Base-by-base conservation (phyloP, 2,797 vertebrate genomes). In the Rhinichthys osculus region DNA sequence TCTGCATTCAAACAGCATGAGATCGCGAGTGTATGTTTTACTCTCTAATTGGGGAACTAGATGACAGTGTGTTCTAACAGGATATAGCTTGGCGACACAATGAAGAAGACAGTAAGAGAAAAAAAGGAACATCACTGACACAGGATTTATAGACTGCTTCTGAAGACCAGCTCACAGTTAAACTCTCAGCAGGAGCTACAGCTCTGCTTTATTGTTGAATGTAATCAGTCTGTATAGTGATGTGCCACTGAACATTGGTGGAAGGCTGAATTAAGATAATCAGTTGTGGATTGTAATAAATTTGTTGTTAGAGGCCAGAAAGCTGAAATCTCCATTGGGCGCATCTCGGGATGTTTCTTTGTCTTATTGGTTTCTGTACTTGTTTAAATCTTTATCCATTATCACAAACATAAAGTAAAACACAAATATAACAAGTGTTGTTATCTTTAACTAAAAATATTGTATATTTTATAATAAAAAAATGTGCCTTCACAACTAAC, bases 31-130 rank as follows among this genome's bases (percentile, higher is more conserved):
- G 90, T 86, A 89, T 90, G 21, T 92, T 89, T 93, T 92, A 94
- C 92, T 93, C 89, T 85, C 92, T 93, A 93, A 93, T 94, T 94
- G 93, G 92, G 88, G 85, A 89, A 73, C 82, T 62, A 77, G 91
- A 89, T 91, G 93, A 92, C 92, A 89, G 89, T 91, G 88, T 88
- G 91, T 89, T 90, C 90, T 94, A 93, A 94, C 93, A 88, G 93
- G 91, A 90, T 82, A 89, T 88, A 87, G 91, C 89, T 91, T 92
- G 93, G 89, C 88, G 88, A 89, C 87, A 80, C 85, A 89, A 83
- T 88, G 89, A 91, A 88, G 91, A 91, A 88, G 91, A 91, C 86
- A 89, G 88, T 82, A 80, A 17, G 81, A 91, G 90, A 94, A 93
- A 89, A 93, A 92, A 92, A 80, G 91, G 91, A 85, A 86, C 86